phyloP scores from a whole-genome alignment of 2,113 vertebrate genomes.

The Apodemus speciosus region DNA sequence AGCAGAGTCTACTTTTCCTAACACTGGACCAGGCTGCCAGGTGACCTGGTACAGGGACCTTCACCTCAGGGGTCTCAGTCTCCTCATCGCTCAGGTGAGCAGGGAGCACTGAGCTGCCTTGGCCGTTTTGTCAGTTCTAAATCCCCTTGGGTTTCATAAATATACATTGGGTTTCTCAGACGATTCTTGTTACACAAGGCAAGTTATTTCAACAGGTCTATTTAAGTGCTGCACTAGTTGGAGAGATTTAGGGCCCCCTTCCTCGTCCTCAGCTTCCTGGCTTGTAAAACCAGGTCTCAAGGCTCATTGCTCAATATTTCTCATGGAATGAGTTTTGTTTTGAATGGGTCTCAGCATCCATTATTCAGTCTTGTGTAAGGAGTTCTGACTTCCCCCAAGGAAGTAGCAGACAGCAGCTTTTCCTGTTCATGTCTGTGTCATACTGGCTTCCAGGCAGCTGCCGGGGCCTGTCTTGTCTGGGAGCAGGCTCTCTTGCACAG shows the following conservation, averaged over 20 bases:
- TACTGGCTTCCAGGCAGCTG: background rate
- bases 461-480: background rate
- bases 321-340: background rate
- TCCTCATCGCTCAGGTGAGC: background rate
- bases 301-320: background rate
- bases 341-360: background rate
- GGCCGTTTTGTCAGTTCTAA: background rate
- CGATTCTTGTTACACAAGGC: background rate
- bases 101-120: background rate
- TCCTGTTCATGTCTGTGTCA: too few relatives aligned
- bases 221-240: background rate
- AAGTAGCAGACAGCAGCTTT: background rate
- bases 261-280: background rate
- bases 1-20: background rate
- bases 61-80: background rate
- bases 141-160: background rate
- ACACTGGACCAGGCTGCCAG: background rate
- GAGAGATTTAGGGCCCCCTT: background rate
- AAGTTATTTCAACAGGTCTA: background rate
- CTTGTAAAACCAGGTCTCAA: background rate
- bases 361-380: background rate
- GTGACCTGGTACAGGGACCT: background rate
- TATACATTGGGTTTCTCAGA: background rate
- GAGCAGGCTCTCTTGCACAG: background rate
- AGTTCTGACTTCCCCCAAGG: background rate